Evolutionary conservation across 64 coral and sea anemone genomes (phyloP), one percentile per base, ranked within the genome.

Genomic region (Actinia equina): DNA sequence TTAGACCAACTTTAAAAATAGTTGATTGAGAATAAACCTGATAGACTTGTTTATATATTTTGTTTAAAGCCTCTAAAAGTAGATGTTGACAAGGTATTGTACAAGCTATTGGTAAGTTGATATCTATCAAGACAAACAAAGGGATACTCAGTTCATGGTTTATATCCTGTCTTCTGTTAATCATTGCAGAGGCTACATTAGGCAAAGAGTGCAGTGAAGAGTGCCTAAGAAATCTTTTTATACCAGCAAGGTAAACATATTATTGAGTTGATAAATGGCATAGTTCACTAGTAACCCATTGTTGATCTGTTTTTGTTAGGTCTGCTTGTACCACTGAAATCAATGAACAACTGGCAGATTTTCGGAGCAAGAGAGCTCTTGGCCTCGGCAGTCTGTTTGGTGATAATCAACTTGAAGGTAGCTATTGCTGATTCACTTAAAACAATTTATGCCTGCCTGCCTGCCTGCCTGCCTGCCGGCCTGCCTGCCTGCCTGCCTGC

Each of bases 321-420:
- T 69, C 60, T 61, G 85, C 88, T 62, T 93, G 93, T 18, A 90
- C 91, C 52, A 84, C 86, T 30, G 97, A 99, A 88, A 91, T 99
- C 79, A 92, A 89, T 88, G 93, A 92, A 18, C 87, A 88, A n/a
- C 91, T 99, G 62, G 90, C 93, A 69, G 97, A 95, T 83, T 99
- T 99, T 74, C 89, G 97, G 89, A 92, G 86, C 81, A 99, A 99
- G 89, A 85, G 97, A 88, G 97, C 97, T 86, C 93, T 99, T 95
- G 97, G 97, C 15, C 70, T 99, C 42, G 97, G 97, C 5, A 99
- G 97, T 77, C 76, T 99, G 71, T 99, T 99, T 93, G 97, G 97
- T 5, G 97, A 99, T 88, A 93, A 99, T 86, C 93, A 99, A 49
- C 81, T 99, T 25, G 84, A 95, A 93, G 97, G 97, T 99, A 85